Evolutionary conservation across 2,113 vertebrate genomes (phyloP).

Genomic region (Varanus salvator): DNA sequence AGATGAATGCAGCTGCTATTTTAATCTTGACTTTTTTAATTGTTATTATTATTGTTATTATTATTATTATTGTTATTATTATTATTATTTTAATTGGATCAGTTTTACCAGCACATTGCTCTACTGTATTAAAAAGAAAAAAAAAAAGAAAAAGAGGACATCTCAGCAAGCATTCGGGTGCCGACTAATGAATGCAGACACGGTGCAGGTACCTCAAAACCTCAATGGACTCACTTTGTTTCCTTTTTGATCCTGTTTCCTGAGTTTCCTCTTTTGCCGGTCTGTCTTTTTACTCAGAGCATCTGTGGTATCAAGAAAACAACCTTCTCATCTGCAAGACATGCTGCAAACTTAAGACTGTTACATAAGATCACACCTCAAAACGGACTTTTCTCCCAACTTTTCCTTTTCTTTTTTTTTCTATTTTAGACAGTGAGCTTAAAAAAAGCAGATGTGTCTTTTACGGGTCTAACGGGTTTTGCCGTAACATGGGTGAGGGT

Average conservation of each 20-base stretch:
- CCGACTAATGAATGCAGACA: constrained; percentile 90
- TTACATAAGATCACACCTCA: constrained; percentile 83
- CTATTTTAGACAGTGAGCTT: constrained; percentile 74
- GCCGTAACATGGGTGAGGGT: constrained; percentile 70
- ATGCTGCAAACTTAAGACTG: constrained; percentile 93
- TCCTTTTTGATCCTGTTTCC: constrained; percentile 67
- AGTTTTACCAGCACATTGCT: constrained; percentile 92
- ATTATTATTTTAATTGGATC: constrained; percentile 83
- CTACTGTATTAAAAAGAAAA: constrained; percentile 82
- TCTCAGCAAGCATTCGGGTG: constrained; percentile 88
- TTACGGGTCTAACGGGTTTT: constrained; percentile 88
- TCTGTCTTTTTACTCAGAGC: constrained; percentile 75
- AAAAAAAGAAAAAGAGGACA: constrained; percentile 69
- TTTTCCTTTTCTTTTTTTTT: constrained; percentile 37
- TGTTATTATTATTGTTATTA: constrained; percentile 62
- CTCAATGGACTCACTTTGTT: constrained; percentile 80
- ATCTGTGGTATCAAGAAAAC: constrained; percentile 79
- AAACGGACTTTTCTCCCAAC: constrained; percentile 63
- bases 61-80: constrained; percentile 81
- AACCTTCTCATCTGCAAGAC: constrained; percentile 78
- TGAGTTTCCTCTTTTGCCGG: constrained; percentile 69
- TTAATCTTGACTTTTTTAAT: constrained; percentile 83
- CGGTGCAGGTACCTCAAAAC: constrained; percentile 87
- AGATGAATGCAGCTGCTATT: constrained; percentile 93
- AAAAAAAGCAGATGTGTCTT: constrained; percentile 84